Percentiles rank a stretch among this genome's conserved stretches.
Evolutionary conservation across 1,140 invertebrate species (phyloP).

Genomic region (Sarcophaga peregrina): DNA sequence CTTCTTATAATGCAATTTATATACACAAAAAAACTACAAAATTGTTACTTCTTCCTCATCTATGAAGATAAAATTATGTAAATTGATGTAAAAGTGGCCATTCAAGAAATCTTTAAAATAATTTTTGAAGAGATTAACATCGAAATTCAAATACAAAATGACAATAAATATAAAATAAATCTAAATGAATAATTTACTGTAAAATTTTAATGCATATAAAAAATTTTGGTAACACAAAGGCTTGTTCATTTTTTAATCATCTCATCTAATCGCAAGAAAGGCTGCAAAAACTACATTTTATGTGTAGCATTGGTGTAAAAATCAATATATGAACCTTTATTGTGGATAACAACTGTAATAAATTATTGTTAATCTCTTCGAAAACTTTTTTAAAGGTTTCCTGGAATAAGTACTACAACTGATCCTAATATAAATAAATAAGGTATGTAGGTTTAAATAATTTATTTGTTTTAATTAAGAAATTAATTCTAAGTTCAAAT

Average conservation of each 20-base stretch:
- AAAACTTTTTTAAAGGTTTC: slow-evolving; percentile 63
- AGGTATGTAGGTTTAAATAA: slow-evolving; percentile 39
- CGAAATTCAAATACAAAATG: slow-evolving; percentile 16
- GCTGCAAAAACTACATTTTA: slow-evolving; percentile 50
- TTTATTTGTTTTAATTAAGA: background rate
- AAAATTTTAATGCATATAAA: slow-evolving; percentile 41
- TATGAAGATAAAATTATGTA: slow-evolving; percentile 33
- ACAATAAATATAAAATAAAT: background rate
- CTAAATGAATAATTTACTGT: background rate
- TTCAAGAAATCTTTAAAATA: slow-evolving; percentile 48
- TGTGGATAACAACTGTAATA: background rate
- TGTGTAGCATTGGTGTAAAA: background rate
- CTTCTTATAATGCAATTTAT: slow-evolving; percentile 48
- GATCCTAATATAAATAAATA: slow-evolving; percentile 62
- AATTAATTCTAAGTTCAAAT: too few relatives aligned
- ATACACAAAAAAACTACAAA: slow-evolving; percentile 45
- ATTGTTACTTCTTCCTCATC: slow-evolving; percentile 35
- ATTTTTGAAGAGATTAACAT: slow-evolving; percentile 48
- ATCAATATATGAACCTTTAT: background rate
- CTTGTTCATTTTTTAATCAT: slow-evolving; percentile 67
- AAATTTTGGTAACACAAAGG: slow-evolving; percentile 62
- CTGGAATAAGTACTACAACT: slow-evolving; percentile 67
- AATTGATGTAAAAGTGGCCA: slow-evolving; percentile 45
- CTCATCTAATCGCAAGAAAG: slow-evolving; percentile 66
- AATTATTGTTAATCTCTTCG: slow-evolving; percentile 64